phyloP scores from a whole-genome alignment of 1,140 invertebrate species.

The Cotesia glomerata region DNA sequence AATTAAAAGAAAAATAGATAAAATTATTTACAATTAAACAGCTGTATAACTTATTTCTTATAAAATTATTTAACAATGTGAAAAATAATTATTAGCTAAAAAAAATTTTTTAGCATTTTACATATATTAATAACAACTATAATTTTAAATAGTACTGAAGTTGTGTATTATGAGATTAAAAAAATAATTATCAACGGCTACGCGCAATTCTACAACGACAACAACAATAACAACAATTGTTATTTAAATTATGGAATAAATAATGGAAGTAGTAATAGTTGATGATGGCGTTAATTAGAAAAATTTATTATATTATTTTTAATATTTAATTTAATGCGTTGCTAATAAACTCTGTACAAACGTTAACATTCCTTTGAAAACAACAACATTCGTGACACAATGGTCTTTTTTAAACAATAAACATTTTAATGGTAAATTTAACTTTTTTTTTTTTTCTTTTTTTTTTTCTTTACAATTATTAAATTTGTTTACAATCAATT shows the following conservation, averaged over 20 bases:
- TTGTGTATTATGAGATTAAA: too few species aligned
- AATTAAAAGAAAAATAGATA: too few species aligned
- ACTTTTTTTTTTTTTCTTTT: constrained; percentile 1
- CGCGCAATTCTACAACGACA: too few species aligned
- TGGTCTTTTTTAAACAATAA: constrained; percentile 3
- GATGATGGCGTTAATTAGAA: constrained; percentile 23
- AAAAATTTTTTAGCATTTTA: too few species aligned
- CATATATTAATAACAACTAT: too few species aligned
- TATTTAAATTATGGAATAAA: neutral
- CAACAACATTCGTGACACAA: constrained; percentile 41
- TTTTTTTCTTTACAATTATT: neutral
- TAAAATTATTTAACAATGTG: too few species aligned
- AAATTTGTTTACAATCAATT: neutral
- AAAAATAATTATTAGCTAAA: too few species aligned
- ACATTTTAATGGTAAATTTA: constrained; percentile 19
- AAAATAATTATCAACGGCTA: too few species aligned
- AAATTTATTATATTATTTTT: constrained; percentile 27
- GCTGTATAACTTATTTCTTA: too few species aligned
- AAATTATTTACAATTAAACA: too few species aligned
- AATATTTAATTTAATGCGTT: constrained; percentile 30
- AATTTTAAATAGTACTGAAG: too few species aligned
- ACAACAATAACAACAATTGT: neutral
- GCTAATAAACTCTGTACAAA: constrained; percentile 54
- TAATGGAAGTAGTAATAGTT: neutral
- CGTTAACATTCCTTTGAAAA: constrained; percentile 48